Conservation (phyloP, 2,797 vertebrate genomes). For the Galago senegalensis region DNA sequence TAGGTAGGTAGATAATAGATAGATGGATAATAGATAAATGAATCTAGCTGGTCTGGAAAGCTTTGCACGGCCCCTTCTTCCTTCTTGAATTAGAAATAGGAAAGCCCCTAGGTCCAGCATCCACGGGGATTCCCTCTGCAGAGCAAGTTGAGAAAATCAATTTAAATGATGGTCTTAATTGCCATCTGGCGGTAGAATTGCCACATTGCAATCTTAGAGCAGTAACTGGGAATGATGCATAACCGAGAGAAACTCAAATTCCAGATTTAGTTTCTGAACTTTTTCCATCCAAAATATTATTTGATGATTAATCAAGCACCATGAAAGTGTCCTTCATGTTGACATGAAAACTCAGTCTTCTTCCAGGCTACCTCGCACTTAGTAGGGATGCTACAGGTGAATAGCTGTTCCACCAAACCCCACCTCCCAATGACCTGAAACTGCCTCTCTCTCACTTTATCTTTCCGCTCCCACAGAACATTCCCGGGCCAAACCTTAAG, state of each 20-base stretch:
- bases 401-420: background rate
- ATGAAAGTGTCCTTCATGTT: background rate
- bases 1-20: background rate
- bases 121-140: fast-evolving
- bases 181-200: background rate
- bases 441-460: background rate
- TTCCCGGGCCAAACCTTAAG: background rate
- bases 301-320: background rate
- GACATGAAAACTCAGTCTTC: background rate
- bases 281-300: background rate
- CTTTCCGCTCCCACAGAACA: background rate
- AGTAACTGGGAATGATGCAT: fast-evolving
- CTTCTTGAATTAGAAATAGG: background rate
- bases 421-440: background rate
- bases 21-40: background rate
- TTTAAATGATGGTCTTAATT: background rate
- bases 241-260: background rate
- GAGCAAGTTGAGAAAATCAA: too few species aligned
- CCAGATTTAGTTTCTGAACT: background rate
- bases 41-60: background rate
- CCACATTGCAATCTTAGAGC: background rate
- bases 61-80: background rate
- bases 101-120: background rate
- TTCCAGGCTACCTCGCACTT: background rate
- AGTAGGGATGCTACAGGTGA: background rate